A percentile compares a stretch with the other conserved stretches of the same genome.
These are phyloP conservation scores for Eulemur rufifrons DNA, from an alignment of 2,113 vertebrate species.

Conservation along the genomic window DNA sequence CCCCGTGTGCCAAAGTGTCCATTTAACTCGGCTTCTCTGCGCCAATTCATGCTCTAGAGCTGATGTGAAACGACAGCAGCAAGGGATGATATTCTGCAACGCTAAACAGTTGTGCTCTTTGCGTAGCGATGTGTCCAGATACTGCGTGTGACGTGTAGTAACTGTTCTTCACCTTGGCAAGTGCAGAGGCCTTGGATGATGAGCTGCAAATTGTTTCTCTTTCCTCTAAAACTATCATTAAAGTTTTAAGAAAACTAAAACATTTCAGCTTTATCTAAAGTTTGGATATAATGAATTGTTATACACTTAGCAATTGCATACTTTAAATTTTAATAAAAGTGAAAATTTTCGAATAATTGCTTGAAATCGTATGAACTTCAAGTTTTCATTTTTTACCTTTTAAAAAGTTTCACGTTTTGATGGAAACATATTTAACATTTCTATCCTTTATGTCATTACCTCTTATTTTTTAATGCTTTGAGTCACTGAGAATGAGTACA, in stretches of 20 bases:
- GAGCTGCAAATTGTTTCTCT: neutral
- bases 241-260: neutral
- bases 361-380: neutral
- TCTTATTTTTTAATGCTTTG: neutral
- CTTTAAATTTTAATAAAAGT: neutral
- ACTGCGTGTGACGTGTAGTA: too few relatives aligned
- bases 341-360: neutral
- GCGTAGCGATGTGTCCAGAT: neutral
- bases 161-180: neutral
- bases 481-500: neutral
- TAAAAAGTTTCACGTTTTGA: neutral
- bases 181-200: neutral
- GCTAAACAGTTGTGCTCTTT: neutral
- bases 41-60: neutral
- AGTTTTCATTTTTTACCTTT: neutral
- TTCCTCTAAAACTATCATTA: neutral
- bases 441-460: neutral
- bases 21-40: neutral
- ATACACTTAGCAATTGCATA: neutral
- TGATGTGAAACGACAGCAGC: neutral
- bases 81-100: neutral
- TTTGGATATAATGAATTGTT: neutral
- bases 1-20: neutral
- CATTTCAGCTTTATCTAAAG: neutral
- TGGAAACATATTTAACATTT: neutral